Conservation (phyloP, 1,140 invertebrate species). For the Adoxophyes honmai region DNA sequence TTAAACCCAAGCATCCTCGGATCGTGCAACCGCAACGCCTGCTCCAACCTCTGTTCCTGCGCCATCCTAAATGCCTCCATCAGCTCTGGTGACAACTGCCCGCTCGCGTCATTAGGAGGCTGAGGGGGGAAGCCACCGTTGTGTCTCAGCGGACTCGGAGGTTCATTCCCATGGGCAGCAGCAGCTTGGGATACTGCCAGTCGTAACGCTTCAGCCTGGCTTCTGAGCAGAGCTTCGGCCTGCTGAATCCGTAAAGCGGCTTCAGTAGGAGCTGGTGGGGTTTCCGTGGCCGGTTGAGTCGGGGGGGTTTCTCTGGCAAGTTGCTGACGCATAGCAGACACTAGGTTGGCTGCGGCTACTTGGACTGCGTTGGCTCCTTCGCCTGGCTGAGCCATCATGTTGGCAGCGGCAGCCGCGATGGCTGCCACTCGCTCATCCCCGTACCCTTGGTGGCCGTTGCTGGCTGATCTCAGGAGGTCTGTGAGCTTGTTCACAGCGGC, state of each 20-base stretch:
- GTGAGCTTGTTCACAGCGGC: slow-evolving; percentile 85
- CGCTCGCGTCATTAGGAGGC: slow-evolving; percentile 54
- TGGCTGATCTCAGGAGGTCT: slow-evolving; percentile 80
- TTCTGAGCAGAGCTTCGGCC: slow-evolving; percentile 87
- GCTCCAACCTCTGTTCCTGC: slow-evolving; percentile 88
- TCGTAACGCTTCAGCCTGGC: slow-evolving; percentile 89
- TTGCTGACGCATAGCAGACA: slow-evolving; percentile 87
- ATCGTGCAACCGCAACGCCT: slow-evolving; percentile 86
- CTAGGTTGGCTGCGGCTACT: slow-evolving; percentile 86
- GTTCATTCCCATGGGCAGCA: slow-evolving; percentile 62
- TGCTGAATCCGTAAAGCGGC: slow-evolving; percentile 87
- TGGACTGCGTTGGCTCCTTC: slow-evolving; percentile 79
- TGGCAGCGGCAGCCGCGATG: slow-evolving; percentile 84
- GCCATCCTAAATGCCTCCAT: slow-evolving; percentile 84
- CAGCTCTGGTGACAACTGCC: slow-evolving; percentile 79
- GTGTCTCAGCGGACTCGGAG: slow-evolving; percentile 65
- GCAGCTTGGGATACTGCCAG: slow-evolving; percentile 83
- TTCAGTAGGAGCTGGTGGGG: slow-evolving; percentile 65
- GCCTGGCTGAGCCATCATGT: slow-evolving; percentile 80
- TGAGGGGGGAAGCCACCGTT: slow-evolving; percentile 70
- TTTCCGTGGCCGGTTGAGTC: slow-evolving; percentile 74
- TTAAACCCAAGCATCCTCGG: slow-evolving; percentile 74
- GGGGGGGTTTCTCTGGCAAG: slow-evolving; percentile 77
- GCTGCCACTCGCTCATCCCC: slow-evolving; percentile 85
- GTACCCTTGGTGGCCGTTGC: slow-evolving; percentile 78